Conservation (phyloP, 1,140 invertebrate genomes). For the Achroia grisella region DNA sequence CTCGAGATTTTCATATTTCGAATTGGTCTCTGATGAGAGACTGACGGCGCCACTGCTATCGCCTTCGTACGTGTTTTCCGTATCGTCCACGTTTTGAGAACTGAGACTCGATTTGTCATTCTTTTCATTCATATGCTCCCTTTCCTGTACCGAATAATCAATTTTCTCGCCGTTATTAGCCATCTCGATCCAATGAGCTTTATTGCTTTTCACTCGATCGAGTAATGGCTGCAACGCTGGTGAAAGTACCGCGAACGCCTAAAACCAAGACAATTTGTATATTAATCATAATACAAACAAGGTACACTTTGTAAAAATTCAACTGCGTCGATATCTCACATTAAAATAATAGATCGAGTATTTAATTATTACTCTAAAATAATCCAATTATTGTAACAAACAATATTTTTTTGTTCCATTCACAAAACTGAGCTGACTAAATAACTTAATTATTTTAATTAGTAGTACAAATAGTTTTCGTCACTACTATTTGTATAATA, state of each 20-base stretch:
- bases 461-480: too few species aligned
- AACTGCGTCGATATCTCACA: too few species aligned
- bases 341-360: too few species aligned
- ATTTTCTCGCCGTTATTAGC: constrained; percentile 72
- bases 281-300: too few species aligned
- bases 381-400: too few species aligned
- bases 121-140: constrained; percentile 24
- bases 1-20: constrained; percentile 61
- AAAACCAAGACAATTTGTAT: constrained; percentile 22
- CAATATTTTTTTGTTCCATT: too few species aligned
- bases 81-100: constrained; percentile 56
- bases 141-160: constrained; percentile 45
- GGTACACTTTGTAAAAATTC: too few species aligned
- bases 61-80: constrained; percentile 54
- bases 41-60: constrained; percentile 62
- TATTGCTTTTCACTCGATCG: constrained; percentile 88
- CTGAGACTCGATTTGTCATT: constrained; percentile 57
- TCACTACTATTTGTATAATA: too few species aligned
- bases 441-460: too few species aligned
- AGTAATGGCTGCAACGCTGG: constrained; percentile 85
- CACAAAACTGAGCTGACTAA: too few species aligned
- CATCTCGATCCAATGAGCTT: constrained; percentile 86
- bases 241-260: constrained; percentile 90
- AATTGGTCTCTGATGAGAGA: constrained; percentile 60
- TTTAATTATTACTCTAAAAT: too few species aligned